Percentiles rank a stretch among this genome's conserved stretches.
phyloP scores from a whole-genome alignment of 2,113 vertebrate genomes.

The Lonchura striata region DNA sequence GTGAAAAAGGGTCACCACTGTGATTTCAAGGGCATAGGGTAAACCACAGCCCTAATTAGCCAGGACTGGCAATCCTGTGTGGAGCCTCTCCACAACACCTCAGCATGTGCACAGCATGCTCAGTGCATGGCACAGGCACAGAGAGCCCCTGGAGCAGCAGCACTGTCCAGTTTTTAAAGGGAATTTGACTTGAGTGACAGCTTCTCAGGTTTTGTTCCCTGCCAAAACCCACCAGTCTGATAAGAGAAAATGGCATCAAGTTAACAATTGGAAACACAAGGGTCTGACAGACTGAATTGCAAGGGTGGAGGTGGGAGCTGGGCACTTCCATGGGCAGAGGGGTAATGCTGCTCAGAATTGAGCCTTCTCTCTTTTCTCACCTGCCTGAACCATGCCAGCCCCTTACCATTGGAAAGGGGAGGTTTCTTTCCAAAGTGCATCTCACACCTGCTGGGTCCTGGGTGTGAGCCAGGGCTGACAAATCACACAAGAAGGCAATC shows the following conservation, averaged over 20 bases:
- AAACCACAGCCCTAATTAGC: not conserved
- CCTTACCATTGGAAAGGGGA: not conserved
- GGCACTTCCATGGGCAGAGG: not conserved
- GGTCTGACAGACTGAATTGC: not conserved
- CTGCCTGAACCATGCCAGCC: rapidly evolving
- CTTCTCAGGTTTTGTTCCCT: not conserved
- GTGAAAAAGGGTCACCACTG: rapidly evolving
- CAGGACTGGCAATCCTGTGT: not conserved
- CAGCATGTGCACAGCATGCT: rapidly evolving
- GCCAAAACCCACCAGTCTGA: not conserved
- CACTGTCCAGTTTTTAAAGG: not conserved
- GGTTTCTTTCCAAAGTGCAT: not conserved
- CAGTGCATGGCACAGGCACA: rapidly evolving
- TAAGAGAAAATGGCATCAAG: not conserved
- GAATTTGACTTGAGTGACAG: not conserved
- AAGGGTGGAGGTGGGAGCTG: not conserved
- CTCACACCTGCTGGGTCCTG: rapidly evolving
- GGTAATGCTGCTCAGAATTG: not conserved
- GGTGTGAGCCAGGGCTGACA: not conserved
- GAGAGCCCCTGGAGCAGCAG: not conserved
- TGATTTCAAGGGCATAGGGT: not conserved
- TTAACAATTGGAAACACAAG: rapidly evolving
- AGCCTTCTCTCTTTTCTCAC: not conserved
- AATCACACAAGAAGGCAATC: not conserved
- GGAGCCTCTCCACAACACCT: not conserved